Evolutionary conservation across 2,797 vertebrate genomes (phyloP).

Genomic region (Neopelma chrysocephalum): DNA sequence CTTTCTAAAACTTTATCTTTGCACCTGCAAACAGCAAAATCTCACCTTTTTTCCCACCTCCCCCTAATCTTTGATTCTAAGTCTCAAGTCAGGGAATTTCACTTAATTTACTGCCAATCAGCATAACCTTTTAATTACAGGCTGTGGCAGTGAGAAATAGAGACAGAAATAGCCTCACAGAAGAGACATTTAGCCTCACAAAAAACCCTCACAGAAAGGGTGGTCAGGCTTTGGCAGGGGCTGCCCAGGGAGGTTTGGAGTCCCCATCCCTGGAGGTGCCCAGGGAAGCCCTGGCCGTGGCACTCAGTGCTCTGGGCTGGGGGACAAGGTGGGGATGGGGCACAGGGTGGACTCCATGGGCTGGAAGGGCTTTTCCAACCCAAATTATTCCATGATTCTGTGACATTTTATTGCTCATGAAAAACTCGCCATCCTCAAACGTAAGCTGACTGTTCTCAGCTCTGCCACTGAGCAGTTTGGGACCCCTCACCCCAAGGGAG

Average conservation of each 20-base stretch:
- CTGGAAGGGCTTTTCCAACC: background rate
- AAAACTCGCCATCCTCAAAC: too few relatives aligned
- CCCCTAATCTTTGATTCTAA: background rate
- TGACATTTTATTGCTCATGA: background rate
- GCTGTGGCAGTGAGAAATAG: background rate
- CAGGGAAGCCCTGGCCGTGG: rapidly evolving
- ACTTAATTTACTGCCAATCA: background rate
- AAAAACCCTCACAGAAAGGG: too few relatives aligned
- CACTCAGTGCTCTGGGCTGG: background rate
- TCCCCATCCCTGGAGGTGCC: background rate
- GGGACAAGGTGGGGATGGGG: rapidly evolving
- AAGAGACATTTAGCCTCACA: too few relatives aligned
- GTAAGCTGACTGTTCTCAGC: too few relatives aligned
- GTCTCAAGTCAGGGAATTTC: background rate
- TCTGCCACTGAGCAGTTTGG: too few relatives aligned
- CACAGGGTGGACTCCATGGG: background rate
- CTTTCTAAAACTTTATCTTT: background rate
- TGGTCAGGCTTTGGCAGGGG: rapidly evolving
- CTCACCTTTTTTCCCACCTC: rapidly evolving
- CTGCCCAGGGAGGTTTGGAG: background rate
- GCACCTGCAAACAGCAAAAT: background rate
- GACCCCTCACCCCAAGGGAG: too few relatives aligned
- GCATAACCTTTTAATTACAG: background rate
- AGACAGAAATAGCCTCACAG: background rate
- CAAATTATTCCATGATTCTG: too few relatives aligned